Conservation (phyloP, 2,888 invertebrate species). For the Leucozona laternaria region DNA sequence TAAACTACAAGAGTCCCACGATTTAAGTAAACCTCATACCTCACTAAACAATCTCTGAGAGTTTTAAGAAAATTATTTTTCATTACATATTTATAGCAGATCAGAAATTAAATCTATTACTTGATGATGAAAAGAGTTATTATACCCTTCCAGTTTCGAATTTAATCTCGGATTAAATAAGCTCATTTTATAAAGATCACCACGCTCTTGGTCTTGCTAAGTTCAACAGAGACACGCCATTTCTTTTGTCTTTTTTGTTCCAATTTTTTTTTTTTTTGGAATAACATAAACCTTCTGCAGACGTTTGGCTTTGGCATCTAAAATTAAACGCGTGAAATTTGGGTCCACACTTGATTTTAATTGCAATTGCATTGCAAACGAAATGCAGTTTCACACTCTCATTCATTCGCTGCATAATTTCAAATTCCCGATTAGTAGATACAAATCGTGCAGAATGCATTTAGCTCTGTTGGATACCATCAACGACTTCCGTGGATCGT, state of each 20-base stretch:
- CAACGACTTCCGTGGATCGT: slow-evolving; percentile 50
- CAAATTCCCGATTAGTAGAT: slow-evolving; percentile 17
- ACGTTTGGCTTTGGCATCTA: slow-evolving; percentile 29
- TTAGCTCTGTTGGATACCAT: slow-evolving; percentile 33
- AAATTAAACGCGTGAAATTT: slow-evolving; percentile 53
- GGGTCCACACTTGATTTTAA: slow-evolving; percentile 52
- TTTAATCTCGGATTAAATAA: neutral
- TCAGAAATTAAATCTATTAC: neutral
- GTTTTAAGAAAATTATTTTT: too few species aligned
- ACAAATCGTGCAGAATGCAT: slow-evolving; percentile 54
- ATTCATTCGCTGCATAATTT: slow-evolving; percentile 54
- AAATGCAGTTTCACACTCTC: slow-evolving; percentile 66
- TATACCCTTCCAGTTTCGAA: neutral
- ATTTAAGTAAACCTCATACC: too few species aligned
- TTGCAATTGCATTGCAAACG: slow-evolving; percentile 67
- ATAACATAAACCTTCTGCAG: neutral
- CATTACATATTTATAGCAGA: neutral
- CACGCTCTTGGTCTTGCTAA: neutral
- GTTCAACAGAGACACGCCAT: neutral
- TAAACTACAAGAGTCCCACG: too few species aligned
- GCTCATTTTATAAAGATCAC: neutral
- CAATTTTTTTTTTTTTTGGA: neutral
- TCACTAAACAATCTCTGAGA: too few species aligned
- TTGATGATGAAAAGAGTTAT: neutral
- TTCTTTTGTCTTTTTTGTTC: neutral